Conservation (phyloP, 2,797 vertebrate genomes). For the Poeciliopsis turneri region DNA sequence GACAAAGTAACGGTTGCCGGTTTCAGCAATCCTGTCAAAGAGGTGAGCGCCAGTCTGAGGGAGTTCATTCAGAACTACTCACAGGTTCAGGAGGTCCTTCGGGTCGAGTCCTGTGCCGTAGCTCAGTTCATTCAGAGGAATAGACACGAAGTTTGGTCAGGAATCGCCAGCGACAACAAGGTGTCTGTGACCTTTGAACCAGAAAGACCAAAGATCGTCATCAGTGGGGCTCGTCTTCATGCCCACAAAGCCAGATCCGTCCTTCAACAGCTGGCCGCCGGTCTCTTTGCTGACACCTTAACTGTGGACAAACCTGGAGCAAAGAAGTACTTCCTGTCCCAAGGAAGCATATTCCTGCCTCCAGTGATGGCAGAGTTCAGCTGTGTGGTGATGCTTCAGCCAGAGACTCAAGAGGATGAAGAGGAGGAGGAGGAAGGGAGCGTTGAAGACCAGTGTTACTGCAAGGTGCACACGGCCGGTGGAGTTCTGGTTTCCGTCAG, state of each 20-base stretch:
- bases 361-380: conserved; percentile 56
- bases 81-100: conserved; percentile 63
- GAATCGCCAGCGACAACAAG: conserved; percentile 44
- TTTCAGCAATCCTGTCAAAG: conserved; percentile 70
- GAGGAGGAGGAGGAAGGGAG: conserved; percentile 16
- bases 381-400: conserved; percentile 79
- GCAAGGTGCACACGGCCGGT: conserved; percentile 53
- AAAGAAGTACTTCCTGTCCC: conserved; percentile 79
- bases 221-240: conserved; percentile 77
- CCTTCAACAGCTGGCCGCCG: conserved; percentile 51
- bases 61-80: conserved; percentile 78
- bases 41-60: conserved; percentile 62
- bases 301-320: conserved; percentile 84
- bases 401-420: conserved; percentile 29
- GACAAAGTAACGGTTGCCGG: conserved; percentile 77
- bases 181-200: conserved; percentile 67
- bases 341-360: conserved; percentile 43
- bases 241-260: conserved; percentile 58
- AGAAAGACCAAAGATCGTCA: conserved; percentile 62
- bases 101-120: conserved; percentile 55
- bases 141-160: conserved; percentile 52
- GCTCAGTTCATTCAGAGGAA: conserved; percentile 77
- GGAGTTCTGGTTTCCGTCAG: conserved; percentile 78
- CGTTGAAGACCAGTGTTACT: conserved; percentile 8
- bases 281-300: conserved; percentile 65